Evolutionary conservation across 1,140 invertebrate genomes (phyloP), one percentile per base, ranked within the genome.

Genomic region (Listronotus oregonensis): DNA sequence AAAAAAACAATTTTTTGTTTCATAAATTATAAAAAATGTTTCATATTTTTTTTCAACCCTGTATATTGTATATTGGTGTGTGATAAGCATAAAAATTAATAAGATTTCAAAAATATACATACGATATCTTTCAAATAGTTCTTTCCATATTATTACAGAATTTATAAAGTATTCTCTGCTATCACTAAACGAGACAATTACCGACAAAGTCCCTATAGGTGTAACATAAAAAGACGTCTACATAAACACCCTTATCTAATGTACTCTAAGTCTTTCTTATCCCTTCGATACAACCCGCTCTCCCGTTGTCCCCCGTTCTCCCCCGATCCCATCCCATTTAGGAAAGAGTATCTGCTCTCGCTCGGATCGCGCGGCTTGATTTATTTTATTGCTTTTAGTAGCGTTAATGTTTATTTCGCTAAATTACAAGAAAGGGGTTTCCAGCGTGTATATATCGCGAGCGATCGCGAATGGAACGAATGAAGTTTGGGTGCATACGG

Each of bases 371-470:
- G 66, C 67, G 66, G 71, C 69, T 76, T 77, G 76, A 77, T 77
- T 77, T 77, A 77, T 77, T 76, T 77, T 77, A 77, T 77, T 77
- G 75, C 76, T 72, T 76, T 77, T 75, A 77, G 76, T 76, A 77
- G 72, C 75, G 76, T 76, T 77, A 77, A 77, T 77, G 76, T 77
- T 77, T 77, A 77, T 77, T 77, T 76, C 76, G 69, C 67, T 77
- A 76, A 77, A 77, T 76, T 77, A 77, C 76, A 77, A 76, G 75
- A 76, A 77, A 77, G 73, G 76, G 76, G 76, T 77, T 76, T 77
- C 71, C 71, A 76, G 52, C 54, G 54, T 42, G 42, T 57, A 64
- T 57, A 64, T 43, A 72, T 73, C 70, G 73, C 69, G 64, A 50
- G 18, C 65, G 64, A 54, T 50, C 51, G 57, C 44, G 62, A 46